phyloP scores from a whole-genome alignment of 2,888 invertebrate genomes.

The Neoitamus cyanurus region DNA sequence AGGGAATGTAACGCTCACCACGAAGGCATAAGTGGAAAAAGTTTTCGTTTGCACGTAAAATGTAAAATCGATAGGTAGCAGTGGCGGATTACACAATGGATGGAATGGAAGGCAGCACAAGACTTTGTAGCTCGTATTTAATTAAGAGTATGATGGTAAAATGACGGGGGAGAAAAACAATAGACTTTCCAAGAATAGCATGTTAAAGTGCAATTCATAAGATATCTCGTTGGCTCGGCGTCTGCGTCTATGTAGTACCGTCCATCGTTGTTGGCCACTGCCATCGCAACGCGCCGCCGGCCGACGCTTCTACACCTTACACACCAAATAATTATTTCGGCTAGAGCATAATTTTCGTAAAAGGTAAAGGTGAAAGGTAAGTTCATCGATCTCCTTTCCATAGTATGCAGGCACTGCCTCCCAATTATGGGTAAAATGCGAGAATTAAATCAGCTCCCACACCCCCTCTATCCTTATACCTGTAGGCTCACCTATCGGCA shows the following conservation, averaged over 20 bases:
- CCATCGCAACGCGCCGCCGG: not conserved
- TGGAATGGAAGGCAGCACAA: slow-evolving; percentile 32
- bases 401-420: not conserved
- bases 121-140: slow-evolving; percentile 4
- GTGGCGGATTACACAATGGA: slow-evolving; percentile 18
- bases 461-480: not conserved
- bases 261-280: not conserved
- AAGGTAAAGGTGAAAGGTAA: slow-evolving; percentile 40
- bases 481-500: not conserved
- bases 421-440: not conserved
- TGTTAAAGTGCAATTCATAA: slow-evolving; percentile 34
- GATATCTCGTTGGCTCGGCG: not conserved
- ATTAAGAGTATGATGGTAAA: slow-evolving; percentile 30
- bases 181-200: slow-evolving; percentile 41
- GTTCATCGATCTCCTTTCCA: slow-evolving; percentile 33
- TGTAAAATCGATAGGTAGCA: slow-evolving; percentile 34
- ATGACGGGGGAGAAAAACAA: slow-evolving; percentile 19
- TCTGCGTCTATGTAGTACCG: not conserved
- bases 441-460: not conserved
- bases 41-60: slow-evolving; percentile 27
- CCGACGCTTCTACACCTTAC: not conserved
- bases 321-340: slow-evolving; percentile 24
- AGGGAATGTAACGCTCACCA: not conserved
- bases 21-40: not conserved
- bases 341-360: slow-evolving; percentile 16